These are phyloP conservation scores for Gallinago nigripennis DNA, from an alignment of 2,797 vertebrate genomes.

Conservation along the genomic window DNA sequence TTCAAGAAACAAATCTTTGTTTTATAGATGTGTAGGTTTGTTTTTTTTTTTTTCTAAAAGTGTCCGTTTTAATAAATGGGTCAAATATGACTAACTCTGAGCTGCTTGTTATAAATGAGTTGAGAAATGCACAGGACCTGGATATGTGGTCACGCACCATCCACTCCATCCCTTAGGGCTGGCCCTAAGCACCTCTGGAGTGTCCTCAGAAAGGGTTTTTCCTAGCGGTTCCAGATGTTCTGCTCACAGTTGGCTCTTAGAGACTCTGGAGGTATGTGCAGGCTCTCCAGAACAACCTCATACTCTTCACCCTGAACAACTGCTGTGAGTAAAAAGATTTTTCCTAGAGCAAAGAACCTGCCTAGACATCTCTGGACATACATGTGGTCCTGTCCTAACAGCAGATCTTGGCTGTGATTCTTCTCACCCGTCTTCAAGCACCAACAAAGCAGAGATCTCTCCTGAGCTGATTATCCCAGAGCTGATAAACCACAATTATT, in stretches of 20 bases:
- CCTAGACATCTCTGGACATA: not conserved
- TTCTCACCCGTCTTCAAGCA: not conserved
- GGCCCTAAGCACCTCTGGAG: not conserved
- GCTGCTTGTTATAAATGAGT: not conserved
- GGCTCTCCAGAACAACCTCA: not conserved
- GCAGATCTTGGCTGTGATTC: not conserved
- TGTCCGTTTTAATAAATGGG: not conserved
- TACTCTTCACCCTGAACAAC: not conserved
- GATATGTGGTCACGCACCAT: accelerated
- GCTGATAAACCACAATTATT: not conserved
- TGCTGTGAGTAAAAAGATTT: not conserved
- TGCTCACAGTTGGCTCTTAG: not conserved
- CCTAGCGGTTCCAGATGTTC: not conserved
- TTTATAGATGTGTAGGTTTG: accelerated
- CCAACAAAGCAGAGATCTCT: not conserved
- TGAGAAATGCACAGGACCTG: not conserved
- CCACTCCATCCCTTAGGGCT: not conserved
- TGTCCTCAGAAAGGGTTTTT: not conserved
- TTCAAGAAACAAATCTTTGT: not conserved
- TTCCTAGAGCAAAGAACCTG: not conserved
- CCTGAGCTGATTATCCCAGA: not conserved
- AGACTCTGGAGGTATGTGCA: not conserved
- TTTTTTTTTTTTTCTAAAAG: not conserved
- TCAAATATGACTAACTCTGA: not conserved
- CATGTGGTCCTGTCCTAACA: not conserved